phyloP scores from a whole-genome alignment of 2,888 invertebrate genomes.

The Bugula neritina region DNA sequence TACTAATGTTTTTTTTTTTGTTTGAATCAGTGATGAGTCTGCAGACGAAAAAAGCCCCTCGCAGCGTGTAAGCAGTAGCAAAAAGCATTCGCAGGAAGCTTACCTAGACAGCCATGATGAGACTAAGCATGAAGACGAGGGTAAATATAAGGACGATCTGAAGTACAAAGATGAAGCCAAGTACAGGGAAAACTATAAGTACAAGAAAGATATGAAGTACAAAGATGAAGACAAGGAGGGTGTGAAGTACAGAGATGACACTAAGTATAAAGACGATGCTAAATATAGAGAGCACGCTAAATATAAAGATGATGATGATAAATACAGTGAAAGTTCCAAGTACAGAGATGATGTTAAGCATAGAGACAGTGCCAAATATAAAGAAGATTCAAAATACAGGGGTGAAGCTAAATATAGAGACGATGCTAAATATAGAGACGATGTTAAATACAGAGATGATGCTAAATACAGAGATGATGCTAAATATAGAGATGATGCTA shows the following conservation, averaged over 20 bases:
- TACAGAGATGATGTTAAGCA: background rate
- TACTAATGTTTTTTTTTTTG: no score
- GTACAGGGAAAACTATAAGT: background rate
- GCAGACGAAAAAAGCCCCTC: no score
- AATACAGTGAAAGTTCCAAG: background rate
- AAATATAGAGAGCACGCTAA: background rate
- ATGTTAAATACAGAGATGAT: conserved; percentile 20
- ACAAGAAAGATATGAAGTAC: background rate
- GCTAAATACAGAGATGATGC: conserved; percentile 8
- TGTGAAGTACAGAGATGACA: no score
- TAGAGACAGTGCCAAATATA: background rate
- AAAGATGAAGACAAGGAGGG: no score
- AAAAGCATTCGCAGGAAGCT: no score
- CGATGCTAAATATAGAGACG: conserved; percentile 18
- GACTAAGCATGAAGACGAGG: no score
- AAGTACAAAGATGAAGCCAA: background rate
- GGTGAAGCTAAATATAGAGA: background rate
- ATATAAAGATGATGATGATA: conserved; percentile 4
- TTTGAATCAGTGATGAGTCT: no score
- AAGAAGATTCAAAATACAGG: conserved; percentile 4
- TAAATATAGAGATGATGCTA: background rate
- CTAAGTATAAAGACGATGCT: background rate
- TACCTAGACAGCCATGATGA: no score
- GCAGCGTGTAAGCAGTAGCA: no score
- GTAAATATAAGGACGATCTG: background rate